These are phyloP conservation scores for Astur gentilis DNA, from an alignment of 2,113 vertebrate genomes.

Conservation along the genomic window DNA sequence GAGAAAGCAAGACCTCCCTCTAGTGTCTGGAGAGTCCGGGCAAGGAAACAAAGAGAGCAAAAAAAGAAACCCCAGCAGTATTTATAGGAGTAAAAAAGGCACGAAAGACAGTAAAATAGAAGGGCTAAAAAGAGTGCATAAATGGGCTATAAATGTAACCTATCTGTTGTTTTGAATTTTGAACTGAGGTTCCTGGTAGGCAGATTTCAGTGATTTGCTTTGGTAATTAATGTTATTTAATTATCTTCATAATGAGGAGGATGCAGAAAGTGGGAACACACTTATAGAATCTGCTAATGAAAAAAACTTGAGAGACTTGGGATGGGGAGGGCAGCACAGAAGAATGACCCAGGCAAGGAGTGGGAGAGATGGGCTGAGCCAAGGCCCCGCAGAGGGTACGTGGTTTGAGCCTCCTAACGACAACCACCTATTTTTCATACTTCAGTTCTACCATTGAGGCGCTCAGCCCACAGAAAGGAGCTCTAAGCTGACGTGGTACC, in stretches of 20 bases:
- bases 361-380: not conserved
- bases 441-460: not conserved
- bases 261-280: not conserved
- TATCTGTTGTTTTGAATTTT: not conserved
- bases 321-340: not conserved
- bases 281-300: not conserved
- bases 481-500: not conserved
- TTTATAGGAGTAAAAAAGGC: not conserved
- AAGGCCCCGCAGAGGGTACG: accelerated
- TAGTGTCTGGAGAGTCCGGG: not conserved
- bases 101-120: not conserved
- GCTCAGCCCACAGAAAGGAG: not conserved
- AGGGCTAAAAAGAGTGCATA: not conserved
- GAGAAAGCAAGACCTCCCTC: not conserved
- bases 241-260: not conserved
- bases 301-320: not conserved
- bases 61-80: not conserved
- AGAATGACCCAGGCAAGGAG: accelerated
- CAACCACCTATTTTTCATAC: not conserved
- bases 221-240: not conserved
- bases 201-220: not conserved
- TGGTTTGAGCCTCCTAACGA: accelerated
- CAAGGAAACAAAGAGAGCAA: not conserved
- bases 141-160: not conserved
- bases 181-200: not conserved